Base-by-base conservation (phyloP, 2,797 vertebrate genomes). In the Carduelis carduelis region DNA sequence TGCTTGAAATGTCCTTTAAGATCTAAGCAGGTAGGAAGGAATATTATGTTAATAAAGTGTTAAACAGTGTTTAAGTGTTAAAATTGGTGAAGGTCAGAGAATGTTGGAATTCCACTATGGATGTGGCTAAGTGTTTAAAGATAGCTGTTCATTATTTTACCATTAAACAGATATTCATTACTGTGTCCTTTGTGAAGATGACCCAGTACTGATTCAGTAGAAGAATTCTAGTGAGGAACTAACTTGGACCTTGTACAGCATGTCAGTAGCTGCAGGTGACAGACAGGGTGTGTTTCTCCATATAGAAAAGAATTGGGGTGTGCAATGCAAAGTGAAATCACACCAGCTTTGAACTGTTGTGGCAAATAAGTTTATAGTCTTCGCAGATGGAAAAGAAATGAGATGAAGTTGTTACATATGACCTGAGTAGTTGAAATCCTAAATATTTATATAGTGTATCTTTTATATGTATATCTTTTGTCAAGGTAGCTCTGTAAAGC, bases 111-210 rank as follows among this genome's bases (percentile, higher is more conserved):
- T 68, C 70, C 30, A 20, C 61, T 77, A 32, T 91, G 69, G 41
- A 93, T 92, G 56, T 89, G 56, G 78, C 63, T 83, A 65, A 85
- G 47, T 8, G 8, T 93, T 93, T 92, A 87, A 90, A 95, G 63
- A 56, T 84, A 89, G 50, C 61, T 75, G 53, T 87, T 93, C 65
- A 49, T 89, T 93, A 84, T 95, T 95, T 92, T 87, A 76, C n/a
- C 61, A 84, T 89, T 90, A 90, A 83, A 78, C 63, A 64, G 89
- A 64, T 95, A 86, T 95, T 96, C 53, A 93, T 96, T 96, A 90
- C 81, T 60, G 41, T 75, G 87, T 83, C 89, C 87, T 96, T 84
- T 95, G 66, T 80, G 80, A 93, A 95, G 59, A 91, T 93, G 83
- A 93, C 61, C 72, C 65, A 49, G 37, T 77, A 74, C 56, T 83